phyloP scores from a whole-genome alignment of 2,888 invertebrate genomes.

The Toxonevra muliebris region DNA sequence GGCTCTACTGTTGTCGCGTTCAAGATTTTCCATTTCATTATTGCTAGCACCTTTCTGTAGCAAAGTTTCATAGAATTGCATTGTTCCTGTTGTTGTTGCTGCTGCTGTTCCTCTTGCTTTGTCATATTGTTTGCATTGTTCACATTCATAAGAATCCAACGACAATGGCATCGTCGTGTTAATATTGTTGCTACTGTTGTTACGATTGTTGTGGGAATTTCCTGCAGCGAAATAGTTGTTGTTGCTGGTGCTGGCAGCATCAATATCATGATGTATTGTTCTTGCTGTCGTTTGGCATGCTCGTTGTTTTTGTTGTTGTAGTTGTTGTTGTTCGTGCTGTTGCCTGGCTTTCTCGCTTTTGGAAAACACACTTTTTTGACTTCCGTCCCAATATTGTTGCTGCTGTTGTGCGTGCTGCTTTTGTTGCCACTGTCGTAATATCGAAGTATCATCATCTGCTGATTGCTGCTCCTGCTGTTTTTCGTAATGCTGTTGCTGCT shows the following conservation, averaged over 20 bases:
- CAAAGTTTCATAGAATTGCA: too few relatives aligned
- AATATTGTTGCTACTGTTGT: slow-evolving; percentile 10
- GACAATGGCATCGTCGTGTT: slow-evolving; percentile 35
- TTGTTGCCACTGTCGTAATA: slow-evolving; percentile 23
- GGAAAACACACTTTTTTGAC: slow-evolving; percentile 1
- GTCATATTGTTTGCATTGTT: slow-evolving; percentile 21
- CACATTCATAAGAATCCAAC: slow-evolving; percentile 23
- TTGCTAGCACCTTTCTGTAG: neutral
- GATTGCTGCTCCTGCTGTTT: slow-evolving; percentile 21
- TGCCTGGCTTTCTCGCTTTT: slow-evolving; percentile 27
- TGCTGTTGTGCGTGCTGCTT: too few relatives aligned
- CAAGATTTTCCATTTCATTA: slow-evolving; percentile 10
- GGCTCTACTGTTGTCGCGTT: slow-evolving; percentile 20
- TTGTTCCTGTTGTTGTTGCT: slow-evolving; percentile 23
- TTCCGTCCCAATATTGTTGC: slow-evolving; percentile 17
- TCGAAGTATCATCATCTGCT: slow-evolving; percentile 41
- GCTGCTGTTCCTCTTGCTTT: neutral
- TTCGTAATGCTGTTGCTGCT: slow-evolving; percentile 3
- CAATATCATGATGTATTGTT: slow-evolving; percentile 14
- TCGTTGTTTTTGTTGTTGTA: slow-evolving; percentile 19
- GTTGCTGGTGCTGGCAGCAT: slow-evolving; percentile 15
- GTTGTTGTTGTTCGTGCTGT: slow-evolving; percentile 27
- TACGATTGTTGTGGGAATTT: neutral
- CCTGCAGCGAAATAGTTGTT: neutral
- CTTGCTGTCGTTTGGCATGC: slow-evolving; percentile 23